Percentiles rank a stretch among this genome's conserved stretches.
phyloP scores from a whole-genome alignment of 2,888 invertebrate genomes.

The Caenorhabditis macrosperma region DNA sequence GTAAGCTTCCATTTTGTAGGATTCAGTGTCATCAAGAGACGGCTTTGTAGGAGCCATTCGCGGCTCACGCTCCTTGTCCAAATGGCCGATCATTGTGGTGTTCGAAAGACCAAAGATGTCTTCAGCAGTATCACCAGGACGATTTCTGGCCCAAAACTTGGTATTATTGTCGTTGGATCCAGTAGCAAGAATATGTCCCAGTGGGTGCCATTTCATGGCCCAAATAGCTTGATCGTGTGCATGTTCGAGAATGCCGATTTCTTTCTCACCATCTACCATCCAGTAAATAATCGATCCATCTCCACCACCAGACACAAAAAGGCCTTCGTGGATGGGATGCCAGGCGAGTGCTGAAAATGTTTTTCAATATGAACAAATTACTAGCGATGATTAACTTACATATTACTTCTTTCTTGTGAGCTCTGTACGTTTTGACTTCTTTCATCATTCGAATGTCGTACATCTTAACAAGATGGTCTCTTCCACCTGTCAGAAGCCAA shows the following conservation, averaged over 20 bases:
- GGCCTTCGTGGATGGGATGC: conserved; percentile 97
- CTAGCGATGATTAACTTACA: conserved; percentile 77
- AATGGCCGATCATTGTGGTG: conserved; percentile 67
- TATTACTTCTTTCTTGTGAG: conserved; percentile 97
- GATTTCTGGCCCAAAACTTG: conserved; percentile 99
- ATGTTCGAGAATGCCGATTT: conserved; percentile 94
- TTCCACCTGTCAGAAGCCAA: conserved; percentile 86
- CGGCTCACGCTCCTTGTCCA: conserved; percentile 71
- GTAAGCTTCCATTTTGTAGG: conserved; percentile 11
- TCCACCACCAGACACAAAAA: conserved; percentile 98
- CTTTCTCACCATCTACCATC: conserved; percentile 91
- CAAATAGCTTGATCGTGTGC: conserved; percentile 95
- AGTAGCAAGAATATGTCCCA: conserved; percentile 97
- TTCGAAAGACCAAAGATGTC: conserved; percentile 89
- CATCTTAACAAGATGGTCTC: conserved; percentile 87
- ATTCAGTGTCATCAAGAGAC: conserved; percentile 38
- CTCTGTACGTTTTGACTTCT: conserved; percentile 96
- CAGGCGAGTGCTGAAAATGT: conserved; percentile 86
- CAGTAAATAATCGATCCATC: conserved; percentile 99
- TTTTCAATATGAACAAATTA: not conserved
- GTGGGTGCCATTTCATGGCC: conserved; percentile 99
- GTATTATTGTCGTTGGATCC: conserved; percentile 97
- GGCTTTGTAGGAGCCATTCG: conserved; percentile 38
- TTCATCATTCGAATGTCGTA: conserved; percentile 97
- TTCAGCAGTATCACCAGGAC: conserved; percentile 96